Base-by-base conservation (phyloP, 2,113 vertebrate genomes). In the Carlito syrichta region DNA sequence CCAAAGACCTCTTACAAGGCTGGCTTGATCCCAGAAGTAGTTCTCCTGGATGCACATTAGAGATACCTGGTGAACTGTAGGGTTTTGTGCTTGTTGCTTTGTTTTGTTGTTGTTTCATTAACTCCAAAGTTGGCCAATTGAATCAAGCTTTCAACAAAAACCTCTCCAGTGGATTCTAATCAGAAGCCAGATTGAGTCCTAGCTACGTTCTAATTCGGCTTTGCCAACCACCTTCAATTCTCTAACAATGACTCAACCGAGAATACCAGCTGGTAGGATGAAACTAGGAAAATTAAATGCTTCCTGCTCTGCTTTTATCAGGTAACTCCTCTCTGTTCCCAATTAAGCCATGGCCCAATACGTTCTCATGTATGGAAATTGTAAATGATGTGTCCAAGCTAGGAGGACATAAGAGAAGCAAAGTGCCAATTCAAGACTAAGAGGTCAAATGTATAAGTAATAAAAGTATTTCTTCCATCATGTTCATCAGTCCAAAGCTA, bases 281-380 rank as follows among this genome's bases (percentile, higher is more conserved):
- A 93, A 93, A 94, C 68, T 86, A 69, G 6, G 20, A 86, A 94
- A 93, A 95, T 86, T 68, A 92, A 96, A 93, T 54, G 85, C 91
- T 95, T 97, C 78, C 89, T 79, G 43, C 73, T 89, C 45, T n/a
- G 45, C 50, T 95, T 89, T 86, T 11, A 93, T 93, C 95, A 89
- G 89, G 84, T 86, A 87, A 82, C 11, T 32, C 71, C 54, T 74
- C 48, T 86, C 86, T 89, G 23, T 95, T 83, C 43, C 32, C 50
- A 79, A 12, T 79, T 86, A 56, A 97, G 62, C 79, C 69, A 48
- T 38, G 30, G 89, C 50, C 25, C 74, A 86, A 38, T 45, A 54
- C 40, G 32, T 93, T 86, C 93, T 95, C 62, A 38, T 78, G 86
- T 95, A 77, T 79, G 91, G 38, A 89, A 89, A 95, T 54, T 62